Evolutionary conservation across 2,888 invertebrate genomes (phyloP), one percentile per base, ranked within the genome.

Genomic region (Myathropa florea): DNA sequence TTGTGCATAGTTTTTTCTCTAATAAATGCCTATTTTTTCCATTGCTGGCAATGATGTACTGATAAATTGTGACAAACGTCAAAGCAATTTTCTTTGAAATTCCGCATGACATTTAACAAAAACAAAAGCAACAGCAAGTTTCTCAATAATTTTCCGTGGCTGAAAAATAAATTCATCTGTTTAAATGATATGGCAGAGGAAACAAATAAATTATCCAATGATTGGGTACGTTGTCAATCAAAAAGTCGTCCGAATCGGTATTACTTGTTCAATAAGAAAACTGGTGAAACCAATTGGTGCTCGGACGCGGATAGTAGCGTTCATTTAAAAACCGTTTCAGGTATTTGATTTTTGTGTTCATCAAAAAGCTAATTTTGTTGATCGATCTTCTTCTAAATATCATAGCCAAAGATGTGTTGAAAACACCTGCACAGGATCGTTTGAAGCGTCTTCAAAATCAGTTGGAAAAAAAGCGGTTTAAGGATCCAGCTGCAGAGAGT

Each of bases 371-470:
- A 14, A n/a, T 18, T 6, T 14, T 33, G 12, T 3, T 7, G 33
- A 33, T 33, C 3, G 33, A 3, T 3, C 0, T 33, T 33, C 7
- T 12, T 33, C 33, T 33, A 33, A n/a, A 33, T 33, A 1, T 12
- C 9, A 2, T 33, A 86, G 82, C n/a, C 14, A 61, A 73, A 21
- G 2, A 23, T 10, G 28, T 57, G 1, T 6, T 21, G 2, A 75
- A 64, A 18, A 83, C 87, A 1, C 87, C 89, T 1, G 89, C 92
- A 0, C 91, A 92, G 72, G 91, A 91, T 75, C 91, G 92, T 0
- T 89, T 92, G 0, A 91, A 91, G 46, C 88, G 90, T 3, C 75
- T 91, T 18, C 91, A 91, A 76, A 80, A 75, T 2, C 88, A 88
- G 10, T 72, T 91, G 2, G 89, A 88, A 33, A 82, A 88, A 4